A percentile compares a stretch with the other conserved stretches of the same genome.
Conservation (phyloP, 2,113 vertebrate genomes). For the Callipepla squamata region DNA sequence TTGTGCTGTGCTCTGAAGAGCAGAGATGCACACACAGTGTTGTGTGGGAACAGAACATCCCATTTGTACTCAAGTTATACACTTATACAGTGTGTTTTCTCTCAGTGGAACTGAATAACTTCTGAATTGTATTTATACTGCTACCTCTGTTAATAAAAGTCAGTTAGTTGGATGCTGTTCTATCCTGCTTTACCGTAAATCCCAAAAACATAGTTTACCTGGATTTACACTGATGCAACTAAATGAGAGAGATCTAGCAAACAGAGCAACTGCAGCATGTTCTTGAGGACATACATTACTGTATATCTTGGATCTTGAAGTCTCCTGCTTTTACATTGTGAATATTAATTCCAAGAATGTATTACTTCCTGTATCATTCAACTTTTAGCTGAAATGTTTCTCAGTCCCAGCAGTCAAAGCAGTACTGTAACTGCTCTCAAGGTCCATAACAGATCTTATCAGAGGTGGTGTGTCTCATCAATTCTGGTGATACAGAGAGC, state of each 20-base stretch:
- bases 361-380: neutral
- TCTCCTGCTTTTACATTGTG: neutral
- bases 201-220: neutral
- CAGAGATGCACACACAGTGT: neutral
- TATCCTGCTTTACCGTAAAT: neutral
- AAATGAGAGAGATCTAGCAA: neutral
- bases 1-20: neutral
- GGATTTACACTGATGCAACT: neutral
- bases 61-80: neutral
- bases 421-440: neutral
- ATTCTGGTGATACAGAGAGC: neutral
- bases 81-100: neutral
- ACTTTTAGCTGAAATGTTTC: neutral
- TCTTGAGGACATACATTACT: neutral
- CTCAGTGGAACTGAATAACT: neutral
- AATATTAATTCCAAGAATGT: neutral
- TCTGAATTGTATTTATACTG: neutral
- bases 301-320: neutral
- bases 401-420: neutral
- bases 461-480: neutral
- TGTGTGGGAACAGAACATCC: rapidly evolving
- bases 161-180: neutral
- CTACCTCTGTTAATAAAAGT: neutral
- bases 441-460: neutral
- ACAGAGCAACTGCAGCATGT: neutral